Percentiles rank a stretch among this genome's conserved stretches.
Evolutionary conservation across 2,888 invertebrate genomes (phyloP).

Genomic region (Chrysina gloriosa): DNA sequence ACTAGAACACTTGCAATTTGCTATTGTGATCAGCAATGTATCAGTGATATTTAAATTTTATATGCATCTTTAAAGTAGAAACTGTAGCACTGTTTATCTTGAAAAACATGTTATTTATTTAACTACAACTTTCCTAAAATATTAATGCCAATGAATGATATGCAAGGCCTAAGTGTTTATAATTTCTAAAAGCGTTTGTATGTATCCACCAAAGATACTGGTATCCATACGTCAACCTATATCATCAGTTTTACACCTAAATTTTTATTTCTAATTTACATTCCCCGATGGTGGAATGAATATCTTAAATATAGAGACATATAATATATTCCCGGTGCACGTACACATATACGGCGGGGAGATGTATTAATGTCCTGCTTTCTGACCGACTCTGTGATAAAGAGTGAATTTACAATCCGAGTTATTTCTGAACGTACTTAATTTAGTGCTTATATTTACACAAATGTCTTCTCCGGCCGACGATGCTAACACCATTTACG

Average conservation of each 20-base stretch:
- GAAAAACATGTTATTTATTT: too few species aligned
- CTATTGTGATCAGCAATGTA: too few species aligned
- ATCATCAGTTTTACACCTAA: background rate
- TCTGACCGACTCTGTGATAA: constrained; percentile 8
- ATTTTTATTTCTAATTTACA: constrained; percentile 8
- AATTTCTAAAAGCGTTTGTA: too few species aligned
- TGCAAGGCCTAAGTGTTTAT: too few species aligned
- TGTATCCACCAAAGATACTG: background rate
- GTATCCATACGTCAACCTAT: constrained; percentile 1
- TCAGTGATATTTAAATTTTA: too few species aligned
- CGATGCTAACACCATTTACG: constrained; percentile 8
- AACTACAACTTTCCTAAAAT: too few species aligned
- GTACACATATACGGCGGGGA: background rate
- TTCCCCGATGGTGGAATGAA: background rate
- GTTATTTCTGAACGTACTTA: constrained; percentile 9
- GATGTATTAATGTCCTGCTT: constrained; percentile 8
- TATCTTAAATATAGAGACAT: background rate
- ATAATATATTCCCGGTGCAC: too few species aligned
- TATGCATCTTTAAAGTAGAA: too few species aligned
- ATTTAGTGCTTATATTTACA: constrained; percentile 15
- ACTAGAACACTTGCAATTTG: too few species aligned
- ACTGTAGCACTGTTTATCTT: too few species aligned
- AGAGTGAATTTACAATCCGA: constrained; percentile 12
- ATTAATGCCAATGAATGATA: too few species aligned
- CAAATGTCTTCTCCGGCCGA: background rate